Percentiles rank a stretch among this genome's conserved stretches.
Evolutionary conservation across 2,113 vertebrate species (phyloP).

Genomic region (Sinocyclocheilus maitianheensis): DNA sequence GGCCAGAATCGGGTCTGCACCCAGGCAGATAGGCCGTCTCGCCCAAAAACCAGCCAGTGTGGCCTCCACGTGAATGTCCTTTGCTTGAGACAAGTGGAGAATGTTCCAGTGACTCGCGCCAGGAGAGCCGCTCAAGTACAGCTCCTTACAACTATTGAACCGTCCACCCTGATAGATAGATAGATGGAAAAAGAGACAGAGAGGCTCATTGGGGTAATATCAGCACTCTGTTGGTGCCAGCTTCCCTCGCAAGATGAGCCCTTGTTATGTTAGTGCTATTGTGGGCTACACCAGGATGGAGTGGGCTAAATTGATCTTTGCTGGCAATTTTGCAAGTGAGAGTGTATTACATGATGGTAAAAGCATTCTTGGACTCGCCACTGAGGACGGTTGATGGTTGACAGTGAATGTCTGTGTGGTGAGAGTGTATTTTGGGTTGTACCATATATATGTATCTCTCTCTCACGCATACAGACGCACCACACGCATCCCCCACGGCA

Average conservation of each 20-base stretch:
- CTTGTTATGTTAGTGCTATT: constrained; percentile 25
- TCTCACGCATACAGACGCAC: constrained; percentile 17
- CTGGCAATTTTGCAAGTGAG: constrained; percentile 45
- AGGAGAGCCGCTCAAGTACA: constrained; percentile 13
- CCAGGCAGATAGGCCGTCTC: constrained; percentile 4
- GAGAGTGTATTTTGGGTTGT: constrained; percentile 37
- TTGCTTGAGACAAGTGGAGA: constrained; percentile 23
- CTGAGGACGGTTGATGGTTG: constrained; percentile 22
- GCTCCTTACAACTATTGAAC: background rate
- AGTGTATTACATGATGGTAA: constrained; percentile 35
- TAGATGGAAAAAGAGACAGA: constrained; percentile 17
- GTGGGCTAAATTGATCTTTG: constrained; percentile 36
- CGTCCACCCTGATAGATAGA: background rate
- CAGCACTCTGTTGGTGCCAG: constrained; percentile 40
- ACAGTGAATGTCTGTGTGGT: constrained; percentile 7
- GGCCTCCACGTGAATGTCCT: background rate
- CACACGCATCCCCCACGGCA: constrained; percentile 22
- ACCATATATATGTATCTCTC: background rate
- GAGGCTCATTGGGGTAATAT: constrained; percentile 24
- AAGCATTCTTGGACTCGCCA: constrained; percentile 38
- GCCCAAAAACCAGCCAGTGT: background rate
- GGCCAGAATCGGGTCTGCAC: constrained; percentile 27
- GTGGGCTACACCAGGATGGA: constrained; percentile 19
- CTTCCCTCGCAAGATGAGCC: background rate
- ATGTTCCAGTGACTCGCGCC: constrained; percentile 2